These are phyloP conservation scores for Choloepus didactylus DNA, from an alignment of 2,797 vertebrate genomes.

Conservation along the genomic window DNA sequence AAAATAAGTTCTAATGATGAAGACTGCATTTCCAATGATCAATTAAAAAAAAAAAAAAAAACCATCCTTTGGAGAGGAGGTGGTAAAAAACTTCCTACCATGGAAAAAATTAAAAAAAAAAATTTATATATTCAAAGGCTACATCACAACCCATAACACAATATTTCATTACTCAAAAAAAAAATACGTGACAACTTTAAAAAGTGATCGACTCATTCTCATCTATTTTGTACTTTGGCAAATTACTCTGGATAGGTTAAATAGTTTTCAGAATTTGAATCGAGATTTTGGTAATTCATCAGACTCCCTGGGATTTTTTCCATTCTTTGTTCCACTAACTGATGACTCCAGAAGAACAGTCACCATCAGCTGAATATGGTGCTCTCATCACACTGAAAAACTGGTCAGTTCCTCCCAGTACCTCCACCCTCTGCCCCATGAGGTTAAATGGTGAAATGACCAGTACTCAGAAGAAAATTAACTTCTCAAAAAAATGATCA, in stretches of 20 bases:
- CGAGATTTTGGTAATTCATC: slow-evolving; percentile 40
- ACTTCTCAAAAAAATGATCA: not conserved
- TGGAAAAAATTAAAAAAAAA: not conserved
- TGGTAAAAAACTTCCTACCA: not conserved
- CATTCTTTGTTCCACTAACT: slow-evolving; percentile 34
- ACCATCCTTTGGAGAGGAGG: not conserved
- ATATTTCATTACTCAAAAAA: not conserved
- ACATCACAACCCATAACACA: not conserved
- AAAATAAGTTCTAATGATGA: not conserved
- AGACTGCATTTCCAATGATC: not conserved
- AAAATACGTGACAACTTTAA: not conserved
- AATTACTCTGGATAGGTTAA: slow-evolving; percentile 42
- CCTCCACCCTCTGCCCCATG: not conserved
- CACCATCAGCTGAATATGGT: not conserved
- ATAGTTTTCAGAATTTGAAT: slow-evolving; percentile 65
- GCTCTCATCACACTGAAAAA: not conserved
- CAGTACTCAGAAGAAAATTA: not conserved
- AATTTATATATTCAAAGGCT: not conserved
- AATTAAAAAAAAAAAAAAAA: not conserved
- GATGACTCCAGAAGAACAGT: not conserved
- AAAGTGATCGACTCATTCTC: not conserved
- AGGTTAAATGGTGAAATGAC: slow-evolving; percentile 41
- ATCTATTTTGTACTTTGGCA: not conserved
- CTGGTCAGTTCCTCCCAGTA: not conserved
- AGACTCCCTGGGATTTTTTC: not conserved